phyloP scores from a whole-genome alignment of 2,797 vertebrate species.

The Siniperca scherzeri region DNA sequence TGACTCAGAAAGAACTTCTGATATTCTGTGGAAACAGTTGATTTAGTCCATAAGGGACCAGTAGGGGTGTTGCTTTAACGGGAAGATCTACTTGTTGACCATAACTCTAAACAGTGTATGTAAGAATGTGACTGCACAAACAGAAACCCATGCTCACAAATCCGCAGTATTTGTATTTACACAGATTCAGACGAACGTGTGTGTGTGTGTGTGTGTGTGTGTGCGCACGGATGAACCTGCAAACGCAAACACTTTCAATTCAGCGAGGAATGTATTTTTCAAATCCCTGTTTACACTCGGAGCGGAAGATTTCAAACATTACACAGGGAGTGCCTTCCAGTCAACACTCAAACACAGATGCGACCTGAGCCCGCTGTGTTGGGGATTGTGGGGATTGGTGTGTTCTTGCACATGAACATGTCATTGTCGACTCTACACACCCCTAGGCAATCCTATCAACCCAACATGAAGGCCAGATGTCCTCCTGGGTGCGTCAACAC shows the following conservation, averaged over 20 bases:
- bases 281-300: constrained; percentile 50
- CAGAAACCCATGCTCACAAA: constrained; percentile 13
- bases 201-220: neutral
- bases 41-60: neutral
- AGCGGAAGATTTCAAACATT: constrained; percentile 26
- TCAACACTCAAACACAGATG: constrained; percentile 47
- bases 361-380: constrained; percentile 13
- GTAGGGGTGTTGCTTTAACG: neutral
- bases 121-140: constrained; percentile 7
- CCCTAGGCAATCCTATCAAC: constrained; percentile 18
- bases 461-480: constrained; percentile 50
- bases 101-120: constrained; percentile 39
- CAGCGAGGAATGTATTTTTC: constrained; percentile 8
- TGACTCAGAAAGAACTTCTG: neutral
- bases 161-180: constrained; percentile 1
- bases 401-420: neutral
- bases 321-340: constrained; percentile 2
- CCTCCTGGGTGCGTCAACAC: constrained; percentile 56
- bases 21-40: constrained; percentile 13
- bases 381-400: neutral
- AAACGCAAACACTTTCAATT: constrained; percentile 19
- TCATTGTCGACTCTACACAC: constrained; percentile 44
- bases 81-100: constrained; percentile 41
- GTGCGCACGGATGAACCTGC: neutral
- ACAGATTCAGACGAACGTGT: neutral